Percentiles rank a stretch among this genome's conserved stretches.
phyloP scores from a whole-genome alignment of 2,797 vertebrate species.

The Buphagus erythrorhynchus region DNA sequence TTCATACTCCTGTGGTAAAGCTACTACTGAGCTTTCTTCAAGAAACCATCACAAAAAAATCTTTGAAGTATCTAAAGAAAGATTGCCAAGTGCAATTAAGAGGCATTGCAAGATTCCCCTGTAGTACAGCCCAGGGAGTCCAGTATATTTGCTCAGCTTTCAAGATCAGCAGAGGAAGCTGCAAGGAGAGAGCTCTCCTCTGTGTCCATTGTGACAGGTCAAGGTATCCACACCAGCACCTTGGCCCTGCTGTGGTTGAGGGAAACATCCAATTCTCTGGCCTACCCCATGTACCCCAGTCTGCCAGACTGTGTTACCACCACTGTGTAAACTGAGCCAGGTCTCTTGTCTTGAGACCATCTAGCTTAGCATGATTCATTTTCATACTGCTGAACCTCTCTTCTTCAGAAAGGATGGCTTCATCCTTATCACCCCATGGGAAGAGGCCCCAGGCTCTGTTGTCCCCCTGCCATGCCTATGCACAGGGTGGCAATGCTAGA shows the following conservation, averaged over 20 bases:
- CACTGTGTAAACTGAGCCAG: not conserved
- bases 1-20: not conserved
- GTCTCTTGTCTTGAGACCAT: not conserved
- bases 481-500: not conserved
- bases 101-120: not conserved
- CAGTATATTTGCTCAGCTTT: not conserved
- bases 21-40: not conserved
- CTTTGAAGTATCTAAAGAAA: not conserved
- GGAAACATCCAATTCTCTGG: not conserved
- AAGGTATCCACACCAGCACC: not conserved
- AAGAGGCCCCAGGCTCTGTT: not conserved
- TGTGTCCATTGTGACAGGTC: not conserved
- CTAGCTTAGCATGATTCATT: not conserved
- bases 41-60: not conserved
- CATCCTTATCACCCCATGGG: fast-evolving
- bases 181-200: not conserved
- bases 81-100: not conserved
- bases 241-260: not conserved
- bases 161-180: not conserved
- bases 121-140: not conserved
- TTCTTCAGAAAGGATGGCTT: not conserved
- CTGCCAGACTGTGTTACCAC: not conserved
- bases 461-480: not conserved
- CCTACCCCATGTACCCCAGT: not conserved
- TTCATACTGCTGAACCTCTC: not conserved